Conservation (phyloP, 2,113 vertebrate species). For the Crotophaga sulcirostris region DNA sequence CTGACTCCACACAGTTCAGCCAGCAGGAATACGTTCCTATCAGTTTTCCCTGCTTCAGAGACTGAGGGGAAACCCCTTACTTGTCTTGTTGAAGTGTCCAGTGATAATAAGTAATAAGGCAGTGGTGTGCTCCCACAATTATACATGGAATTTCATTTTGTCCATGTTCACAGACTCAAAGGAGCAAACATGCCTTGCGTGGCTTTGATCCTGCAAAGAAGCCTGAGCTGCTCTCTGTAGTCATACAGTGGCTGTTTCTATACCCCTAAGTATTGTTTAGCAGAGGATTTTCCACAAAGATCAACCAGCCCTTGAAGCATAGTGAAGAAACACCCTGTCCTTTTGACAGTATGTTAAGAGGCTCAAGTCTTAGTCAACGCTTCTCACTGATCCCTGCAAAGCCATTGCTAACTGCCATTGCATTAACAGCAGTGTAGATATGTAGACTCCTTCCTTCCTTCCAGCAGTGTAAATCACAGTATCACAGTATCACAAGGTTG, state of each 20-base stretch:
- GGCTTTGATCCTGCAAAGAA: not conserved
- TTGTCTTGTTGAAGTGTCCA: not conserved
- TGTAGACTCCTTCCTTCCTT: not conserved
- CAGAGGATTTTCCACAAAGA: not conserved
- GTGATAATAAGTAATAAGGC: not conserved
- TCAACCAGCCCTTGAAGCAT: not conserved
- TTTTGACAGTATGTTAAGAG: not conserved
- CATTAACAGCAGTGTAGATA: not conserved
- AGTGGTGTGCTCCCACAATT: not conserved
- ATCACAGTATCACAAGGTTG: no score
- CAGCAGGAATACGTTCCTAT: not conserved
- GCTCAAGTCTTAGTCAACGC: not conserved
- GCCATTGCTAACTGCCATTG: not conserved
- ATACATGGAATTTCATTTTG: not conserved
- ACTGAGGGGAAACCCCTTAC: not conserved
- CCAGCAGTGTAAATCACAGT: not conserved
- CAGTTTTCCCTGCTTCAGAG: not conserved
- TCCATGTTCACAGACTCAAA: not conserved
- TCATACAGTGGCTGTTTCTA: not conserved
- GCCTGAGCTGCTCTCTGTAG: not conserved
- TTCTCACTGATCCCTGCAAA: not conserved
- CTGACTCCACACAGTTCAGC: not conserved
- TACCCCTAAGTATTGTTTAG: not conserved
- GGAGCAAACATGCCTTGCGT: not conserved
- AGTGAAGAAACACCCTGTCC: not conserved